Conservation (phyloP, 92 coral and sea anemone genomes). For the Porites cylindrica region DNA sequence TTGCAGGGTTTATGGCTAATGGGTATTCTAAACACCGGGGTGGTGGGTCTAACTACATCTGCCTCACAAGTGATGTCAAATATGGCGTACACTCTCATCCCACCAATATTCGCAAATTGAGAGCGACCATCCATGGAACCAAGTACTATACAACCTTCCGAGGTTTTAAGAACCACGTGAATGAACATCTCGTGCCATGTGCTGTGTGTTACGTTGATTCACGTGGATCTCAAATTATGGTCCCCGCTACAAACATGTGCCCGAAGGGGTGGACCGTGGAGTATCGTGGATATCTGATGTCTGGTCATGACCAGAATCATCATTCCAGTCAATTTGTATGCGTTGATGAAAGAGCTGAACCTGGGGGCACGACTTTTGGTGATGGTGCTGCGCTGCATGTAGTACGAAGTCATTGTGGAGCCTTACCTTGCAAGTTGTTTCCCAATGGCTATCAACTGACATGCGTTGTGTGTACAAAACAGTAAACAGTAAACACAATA, state of each 20-base stretch:
- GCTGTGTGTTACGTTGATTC: slow-evolving; percentile 69
- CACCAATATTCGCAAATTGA: not conserved
- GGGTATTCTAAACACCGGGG: slow-evolving; percentile 30
- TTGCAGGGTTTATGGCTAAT: slow-evolving; percentile 52
- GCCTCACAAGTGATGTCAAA: slow-evolving; percentile 42
- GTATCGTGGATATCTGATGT: slow-evolving; percentile 78
- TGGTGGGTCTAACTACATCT: slow-evolving; percentile 50
- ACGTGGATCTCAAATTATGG: slow-evolving; percentile 64
- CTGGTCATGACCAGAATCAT: slow-evolving; percentile 48
- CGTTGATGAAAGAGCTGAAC: slow-evolving; percentile 66
- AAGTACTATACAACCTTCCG: slow-evolving; percentile 48
- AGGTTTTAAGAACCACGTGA: slow-evolving; percentile 40
- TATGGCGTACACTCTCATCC: slow-evolving; percentile 4
- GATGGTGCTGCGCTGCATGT: slow-evolving; percentile 53
- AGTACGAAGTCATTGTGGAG: slow-evolving; percentile 69
- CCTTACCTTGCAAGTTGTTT: slow-evolving; percentile 65
- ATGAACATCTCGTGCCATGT: slow-evolving; percentile 64
- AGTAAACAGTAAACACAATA: slow-evolving; percentile 14
- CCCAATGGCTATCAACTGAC: slow-evolving; percentile 50
- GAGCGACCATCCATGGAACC: slow-evolving; percentile 46
- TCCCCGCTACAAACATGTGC: slow-evolving; percentile 70
- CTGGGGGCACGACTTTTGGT: slow-evolving; percentile 44
- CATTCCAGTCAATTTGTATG: slow-evolving; percentile 59
- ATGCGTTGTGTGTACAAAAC: slow-evolving; percentile 80
- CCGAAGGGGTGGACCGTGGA: slow-evolving; percentile 78